Evolutionary conservation across 92 coral and sea anemone species (phyloP).

Genomic region (Palythoa caribaeorum): DNA sequence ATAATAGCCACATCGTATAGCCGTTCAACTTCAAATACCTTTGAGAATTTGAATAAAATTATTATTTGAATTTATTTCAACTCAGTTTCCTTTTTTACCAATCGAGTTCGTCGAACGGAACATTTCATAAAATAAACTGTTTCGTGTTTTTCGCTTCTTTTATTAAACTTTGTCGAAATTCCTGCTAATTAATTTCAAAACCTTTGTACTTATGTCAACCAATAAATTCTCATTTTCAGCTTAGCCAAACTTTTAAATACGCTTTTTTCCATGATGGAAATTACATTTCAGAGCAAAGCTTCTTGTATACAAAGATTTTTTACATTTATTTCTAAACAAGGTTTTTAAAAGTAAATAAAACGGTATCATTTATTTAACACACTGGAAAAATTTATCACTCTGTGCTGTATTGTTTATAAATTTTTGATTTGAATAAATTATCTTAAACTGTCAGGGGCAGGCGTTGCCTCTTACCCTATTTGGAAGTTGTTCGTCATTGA

Average conservation of each 20-base stretch:
- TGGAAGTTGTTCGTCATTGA: conserved; percentile 36
- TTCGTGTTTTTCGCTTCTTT: neutral
- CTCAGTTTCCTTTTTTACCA: too few relatives aligned
- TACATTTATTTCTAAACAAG: neutral
- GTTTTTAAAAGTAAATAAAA: neutral
- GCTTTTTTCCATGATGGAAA: too few relatives aligned
- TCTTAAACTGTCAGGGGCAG: conserved; percentile 25
- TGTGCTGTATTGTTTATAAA: neutral
- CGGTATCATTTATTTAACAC: neutral
- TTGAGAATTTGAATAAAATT: too few relatives aligned
- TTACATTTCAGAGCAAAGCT: neutral
- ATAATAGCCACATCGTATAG: too few relatives aligned
- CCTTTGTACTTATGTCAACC: neutral
- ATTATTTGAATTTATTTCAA: too few relatives aligned
- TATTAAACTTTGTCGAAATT: neutral
- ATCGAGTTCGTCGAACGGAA: too few relatives aligned
- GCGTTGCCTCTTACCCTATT: conserved; percentile 33
- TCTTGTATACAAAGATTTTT: neutral
- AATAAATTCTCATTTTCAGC: neutral
- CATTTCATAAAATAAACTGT: too few relatives aligned
- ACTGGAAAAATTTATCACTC: neutral
- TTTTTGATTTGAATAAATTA: neutral
- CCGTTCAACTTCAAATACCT: too few relatives aligned
- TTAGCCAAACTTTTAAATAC: neutral
- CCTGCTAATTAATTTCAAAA: neutral